Conservation (phyloP, 1,140 invertebrate species). For the Anthonomus grandis region DNA sequence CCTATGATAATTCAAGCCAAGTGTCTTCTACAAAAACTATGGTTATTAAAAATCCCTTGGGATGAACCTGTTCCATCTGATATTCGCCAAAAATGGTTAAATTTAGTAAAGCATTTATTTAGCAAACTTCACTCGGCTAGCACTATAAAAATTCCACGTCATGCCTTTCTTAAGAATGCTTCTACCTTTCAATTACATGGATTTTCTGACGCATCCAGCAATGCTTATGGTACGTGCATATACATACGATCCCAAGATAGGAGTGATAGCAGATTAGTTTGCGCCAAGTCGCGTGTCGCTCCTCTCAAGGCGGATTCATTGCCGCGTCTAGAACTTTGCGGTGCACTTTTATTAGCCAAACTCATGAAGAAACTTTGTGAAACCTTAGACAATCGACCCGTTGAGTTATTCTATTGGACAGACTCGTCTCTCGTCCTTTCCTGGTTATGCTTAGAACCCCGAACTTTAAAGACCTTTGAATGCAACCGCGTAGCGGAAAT, state of each 20-base stretch:
- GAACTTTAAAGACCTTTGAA: conserved; percentile 39
- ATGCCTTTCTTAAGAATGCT: too few relatives aligned
- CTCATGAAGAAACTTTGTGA: conserved; percentile 19
- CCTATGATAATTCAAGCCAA: conserved; percentile 48
- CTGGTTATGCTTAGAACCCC: conserved; percentile 28
- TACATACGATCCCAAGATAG: conserved; percentile 33
- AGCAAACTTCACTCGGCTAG: too few relatives aligned
- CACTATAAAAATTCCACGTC: too few relatives aligned
- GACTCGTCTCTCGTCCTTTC: conserved; percentile 48
- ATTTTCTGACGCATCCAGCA: conserved; percentile 42
- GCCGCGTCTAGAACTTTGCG: conserved; percentile 35
- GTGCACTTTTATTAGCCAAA: conserved; percentile 24
- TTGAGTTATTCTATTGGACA: conserved; percentile 41
- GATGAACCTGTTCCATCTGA: conserved; percentile 20
- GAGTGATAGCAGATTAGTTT: conserved; percentile 24
- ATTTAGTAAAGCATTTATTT: too few relatives aligned
- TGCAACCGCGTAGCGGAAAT: conserved; percentile 44
- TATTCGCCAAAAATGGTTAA: too few relatives aligned
- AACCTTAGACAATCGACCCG: conserved; percentile 8
- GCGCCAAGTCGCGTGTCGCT: conserved; percentile 39
- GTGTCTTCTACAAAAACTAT: conserved; percentile 51
- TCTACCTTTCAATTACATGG: conserved; percentile 34
- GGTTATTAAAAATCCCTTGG: conserved; percentile 32
- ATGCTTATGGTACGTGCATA: conserved; percentile 39
- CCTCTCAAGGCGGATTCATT: conserved; percentile 39